Conservation (phyloP, 2,113 vertebrate species). For the Leucoraja erinaceus region DNA sequence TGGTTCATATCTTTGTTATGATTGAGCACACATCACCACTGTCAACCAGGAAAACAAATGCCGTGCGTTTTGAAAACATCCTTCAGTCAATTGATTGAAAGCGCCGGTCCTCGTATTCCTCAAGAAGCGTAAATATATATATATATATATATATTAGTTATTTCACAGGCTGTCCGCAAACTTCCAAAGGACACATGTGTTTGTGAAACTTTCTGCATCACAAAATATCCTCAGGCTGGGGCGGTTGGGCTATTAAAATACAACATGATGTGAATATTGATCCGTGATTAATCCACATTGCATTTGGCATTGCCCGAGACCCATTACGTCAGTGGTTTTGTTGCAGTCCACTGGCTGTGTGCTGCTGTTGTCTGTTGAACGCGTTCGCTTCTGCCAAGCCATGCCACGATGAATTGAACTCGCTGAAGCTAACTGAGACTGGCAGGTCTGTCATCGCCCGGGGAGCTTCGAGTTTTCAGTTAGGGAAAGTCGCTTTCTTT, state of each 20-base stretch:
- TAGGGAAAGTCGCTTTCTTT: constrained; percentile 21
- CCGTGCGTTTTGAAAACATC: background rate
- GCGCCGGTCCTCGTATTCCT: background rate
- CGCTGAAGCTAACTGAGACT: constrained; percentile 43
- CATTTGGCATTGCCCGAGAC: constrained; percentile 42
- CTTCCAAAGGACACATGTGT: constrained; percentile 37
- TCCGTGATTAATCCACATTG: constrained; percentile 46
- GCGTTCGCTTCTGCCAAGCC: constrained; percentile 41
- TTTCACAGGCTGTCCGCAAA: background rate
- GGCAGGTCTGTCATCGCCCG: constrained; percentile 44
- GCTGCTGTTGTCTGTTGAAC: constrained; percentile 41
- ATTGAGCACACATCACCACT: background rate
- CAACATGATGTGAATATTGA: constrained; percentile 47
- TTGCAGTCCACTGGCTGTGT: constrained; percentile 38
- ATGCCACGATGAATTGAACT: constrained; percentile 42
- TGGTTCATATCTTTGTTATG: too few species aligned
- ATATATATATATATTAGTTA: background rate
- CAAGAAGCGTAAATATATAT: background rate
- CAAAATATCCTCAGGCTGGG: background rate
- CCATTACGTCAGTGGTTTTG: constrained; percentile 46
- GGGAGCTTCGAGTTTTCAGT: constrained; percentile 34
- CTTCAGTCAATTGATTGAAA: background rate
- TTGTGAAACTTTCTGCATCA: constrained; percentile 42
- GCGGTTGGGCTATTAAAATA: background rate
- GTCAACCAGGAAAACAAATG: background rate